phyloP scores from a whole-genome alignment of 2,113 vertebrate genomes.

The Mus musculus region DNA sequence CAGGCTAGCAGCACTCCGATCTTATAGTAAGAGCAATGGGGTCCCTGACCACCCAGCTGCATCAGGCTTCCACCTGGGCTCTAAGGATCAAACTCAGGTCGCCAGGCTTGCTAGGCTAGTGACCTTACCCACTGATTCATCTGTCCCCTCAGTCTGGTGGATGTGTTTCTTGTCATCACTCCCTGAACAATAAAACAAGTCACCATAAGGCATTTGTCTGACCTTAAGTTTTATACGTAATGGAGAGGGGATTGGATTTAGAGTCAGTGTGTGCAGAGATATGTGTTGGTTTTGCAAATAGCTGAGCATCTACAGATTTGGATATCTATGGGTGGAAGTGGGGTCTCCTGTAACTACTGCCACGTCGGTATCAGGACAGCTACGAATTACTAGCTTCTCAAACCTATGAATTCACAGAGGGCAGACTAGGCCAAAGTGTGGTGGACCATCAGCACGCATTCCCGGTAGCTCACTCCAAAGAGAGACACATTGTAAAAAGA shows the following conservation, averaged over 20 bases:
- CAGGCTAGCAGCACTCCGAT: not conserved
- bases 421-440: fast-evolving
- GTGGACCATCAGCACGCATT: not conserved
- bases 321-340: not conserved
- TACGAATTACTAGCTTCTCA: not conserved
- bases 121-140: not conserved
- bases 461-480: not conserved
- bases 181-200: not conserved
- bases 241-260: not conserved
- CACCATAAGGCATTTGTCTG: not conserved
- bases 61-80: not conserved
- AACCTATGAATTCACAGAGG: not conserved
- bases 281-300: not conserved
- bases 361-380: not conserved
- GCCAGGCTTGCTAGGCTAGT: not conserved
- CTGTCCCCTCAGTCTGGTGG: not conserved
- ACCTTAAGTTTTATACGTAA: not conserved
- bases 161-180: not conserved
- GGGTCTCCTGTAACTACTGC: not conserved
- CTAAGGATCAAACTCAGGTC: not conserved
- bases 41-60: not conserved
- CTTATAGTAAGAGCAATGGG: not conserved
- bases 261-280: not conserved
- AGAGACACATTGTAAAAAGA: not conserved
- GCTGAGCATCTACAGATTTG: not conserved